Base-by-base conservation (phyloP, 2,797 vertebrate genomes). In the Hippopotamyrus pictus region DNA sequence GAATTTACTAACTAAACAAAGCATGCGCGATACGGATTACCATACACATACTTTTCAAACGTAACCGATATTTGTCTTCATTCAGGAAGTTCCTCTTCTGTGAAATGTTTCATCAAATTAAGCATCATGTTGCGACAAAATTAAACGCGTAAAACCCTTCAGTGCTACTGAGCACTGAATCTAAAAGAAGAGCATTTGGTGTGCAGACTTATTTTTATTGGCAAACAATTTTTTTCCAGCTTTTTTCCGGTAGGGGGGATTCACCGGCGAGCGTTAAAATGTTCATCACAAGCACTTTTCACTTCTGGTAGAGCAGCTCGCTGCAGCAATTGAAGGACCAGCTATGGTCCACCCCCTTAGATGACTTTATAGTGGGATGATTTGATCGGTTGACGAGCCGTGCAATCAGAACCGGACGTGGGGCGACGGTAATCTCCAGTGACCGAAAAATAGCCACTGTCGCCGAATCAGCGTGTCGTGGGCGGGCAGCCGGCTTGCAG, bases 61-160 rank as follows among this genome's bases (percentile, higher is more conserved):
- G 87, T 51, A 51, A 46, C 8, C 86, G 46, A 86, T 89, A 46
- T 89, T 51, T 87, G 48, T 88, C 88, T 65, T 88, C 89, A 84
- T 85, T 65, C 53, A 51, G 33, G 89, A 69, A 44, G 57, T 59
- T 90, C 88, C 62, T 90, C 87, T 86, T 90, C 89, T 88, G 69
- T 44, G 22, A 73, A 29, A 90, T 25, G 73, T 73, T 87, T 88
- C 14, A 84, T 41, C 44, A 51, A 62, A 88, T 54, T 62, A 51
- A 79, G 54, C 41, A 54, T 76, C 25, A 29, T 22, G 44, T 11
- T 57, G 53, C 48, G 33, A 69, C 53, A 59, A 89, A 62, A 62
- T 48, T 37, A 86, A 19, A 54, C 4, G 53, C 33, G 48, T 59
- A 33, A 84, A 50, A 41, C 3, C 4, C 22, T 25, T 37, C 22